phyloP scores from a whole-genome alignment of 2,888 invertebrate genomes.

The Patella depressa region DNA sequence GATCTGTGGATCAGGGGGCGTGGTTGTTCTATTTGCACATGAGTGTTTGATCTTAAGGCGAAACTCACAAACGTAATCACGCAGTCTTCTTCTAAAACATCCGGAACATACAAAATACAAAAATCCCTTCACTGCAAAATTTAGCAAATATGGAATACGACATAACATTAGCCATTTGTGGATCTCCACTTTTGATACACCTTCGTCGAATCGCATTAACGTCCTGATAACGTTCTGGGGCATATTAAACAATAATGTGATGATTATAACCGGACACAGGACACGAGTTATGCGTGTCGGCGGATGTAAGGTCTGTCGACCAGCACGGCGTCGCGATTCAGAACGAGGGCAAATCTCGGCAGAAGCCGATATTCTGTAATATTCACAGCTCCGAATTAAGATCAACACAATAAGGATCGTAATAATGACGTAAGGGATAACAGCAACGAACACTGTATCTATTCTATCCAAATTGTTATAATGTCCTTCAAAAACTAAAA shows the following conservation, averaged over 20 bases:
- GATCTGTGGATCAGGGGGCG: not conserved
- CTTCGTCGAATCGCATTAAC: slow-evolving; percentile 13
- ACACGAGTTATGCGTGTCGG: slow-evolving; percentile 32
- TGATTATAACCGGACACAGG: slow-evolving; percentile 32
- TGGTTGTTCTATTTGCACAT: not conserved
- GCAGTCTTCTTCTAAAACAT: slow-evolving; percentile 27
- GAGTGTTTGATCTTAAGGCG: not conserved
- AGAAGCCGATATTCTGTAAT: slow-evolving; percentile 42
- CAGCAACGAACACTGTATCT: slow-evolving; percentile 52
- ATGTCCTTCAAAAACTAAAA: slow-evolving; percentile 32
- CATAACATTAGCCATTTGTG: slow-evolving; percentile 24
- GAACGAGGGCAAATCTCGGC: slow-evolving; percentile 24
- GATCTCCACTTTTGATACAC: not conserved
- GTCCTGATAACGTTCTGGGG: slow-evolving; percentile 30
- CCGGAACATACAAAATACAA: slow-evolving; percentile 36
- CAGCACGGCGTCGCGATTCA: slow-evolving; percentile 14
- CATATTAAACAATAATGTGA: slow-evolving; percentile 31
- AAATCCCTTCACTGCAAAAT: slow-evolving; percentile 32
- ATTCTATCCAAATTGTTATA: slow-evolving; percentile 44
- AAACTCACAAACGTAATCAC: not conserved
- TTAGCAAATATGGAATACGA: slow-evolving; percentile 27
- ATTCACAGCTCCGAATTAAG: slow-evolving; percentile 44
- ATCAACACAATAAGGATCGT: slow-evolving; percentile 49
- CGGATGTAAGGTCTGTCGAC: slow-evolving; percentile 5
- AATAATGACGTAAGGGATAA: slow-evolving; percentile 51